phyloP scores from a whole-genome alignment of 2,888 invertebrate genomes.

The Lithophane semibrunnea region DNA sequence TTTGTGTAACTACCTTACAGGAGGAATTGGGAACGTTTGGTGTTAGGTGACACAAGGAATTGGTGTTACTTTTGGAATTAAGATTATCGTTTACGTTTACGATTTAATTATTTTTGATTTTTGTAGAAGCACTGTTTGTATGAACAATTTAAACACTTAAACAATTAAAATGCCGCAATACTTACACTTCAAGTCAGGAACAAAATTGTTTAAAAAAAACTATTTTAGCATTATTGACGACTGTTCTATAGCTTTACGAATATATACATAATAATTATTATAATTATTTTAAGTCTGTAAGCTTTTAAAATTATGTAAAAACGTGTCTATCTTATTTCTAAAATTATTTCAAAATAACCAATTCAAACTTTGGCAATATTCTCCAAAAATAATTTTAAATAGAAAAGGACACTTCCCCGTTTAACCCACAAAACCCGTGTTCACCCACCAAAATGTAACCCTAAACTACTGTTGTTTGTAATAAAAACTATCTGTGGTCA shows the following conservation, averaged over 20 bases:
- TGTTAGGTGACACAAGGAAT: neutral
- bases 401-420: constrained; percentile 1
- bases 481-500: constrained; percentile 66
- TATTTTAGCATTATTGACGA: too few species aligned
- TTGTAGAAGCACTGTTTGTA: too few species aligned
- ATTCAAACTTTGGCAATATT: neutral
- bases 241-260: too few species aligned
- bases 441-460: constrained; percentile 55
- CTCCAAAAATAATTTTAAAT: constrained; percentile 10
- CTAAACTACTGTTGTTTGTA: constrained; percentile 62
- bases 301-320: too few species aligned
- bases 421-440: constrained; percentile 22
- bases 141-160: too few species aligned
- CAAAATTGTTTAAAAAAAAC: too few species aligned
- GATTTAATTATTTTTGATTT: neutral
- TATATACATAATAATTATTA: too few species aligned
- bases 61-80: neutral
- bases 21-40: neutral
- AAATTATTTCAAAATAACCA: neutral
- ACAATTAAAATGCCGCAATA: too few species aligned
- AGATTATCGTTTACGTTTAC: too few species aligned
- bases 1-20: constrained; percentile 10
- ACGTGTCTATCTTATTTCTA: neutral
- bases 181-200: too few species aligned
- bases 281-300: too few species aligned